Base-by-base conservation (phyloP, 1,140 invertebrate genomes). In the Drosophila gunungcola region DNA sequence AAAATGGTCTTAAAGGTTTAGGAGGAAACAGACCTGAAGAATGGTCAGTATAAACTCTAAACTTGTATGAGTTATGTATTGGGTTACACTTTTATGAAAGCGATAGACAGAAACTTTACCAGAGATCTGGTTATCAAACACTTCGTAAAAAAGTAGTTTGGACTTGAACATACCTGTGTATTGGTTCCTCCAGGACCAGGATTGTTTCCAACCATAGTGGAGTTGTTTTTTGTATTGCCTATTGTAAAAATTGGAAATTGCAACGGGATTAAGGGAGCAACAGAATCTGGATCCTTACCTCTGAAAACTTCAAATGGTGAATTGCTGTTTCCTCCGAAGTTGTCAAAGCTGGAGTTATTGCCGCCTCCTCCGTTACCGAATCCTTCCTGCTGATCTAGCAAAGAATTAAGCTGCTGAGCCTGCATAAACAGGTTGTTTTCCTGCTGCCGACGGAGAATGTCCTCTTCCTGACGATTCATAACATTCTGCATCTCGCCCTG, bases 361-460 rank as follows among this genome's bases (percentile, higher is more conserved):
- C 46, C 46, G 29, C 52, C 56, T 1, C 62, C 63, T 36, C 45
- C 46, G 7, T 65, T 72, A 7, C 77, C 60, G 12, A 88, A 94
- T 16, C 75, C 65, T 79, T 95, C 91, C 43, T 91, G 94, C 67
- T 94, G 94, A 79, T 95, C 94, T 38, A 95, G 81, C 85, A 95
- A 89, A n/a, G 94, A 94, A 68, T 94, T 95, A 11, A 95, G 78
- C 48, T 94, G 93, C 75, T 95, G 94, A 0, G 95, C 94, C 80
- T 97, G 96, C 94, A 96, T 96, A 63, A 97, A 96, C 41, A 97
- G 93, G 72, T 95, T 96, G 92, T 97, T 97, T 93, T 97, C 96
- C 92, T 97, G 96, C 90, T 97, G 96, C 29, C 96, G 93, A 51
- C 96, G 94, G 48, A 96, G 95, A 78, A 97, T 92, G 84, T 97